Evolutionary conservation across 2,797 vertebrate genomes (phyloP).

Genomic region (Trachurus trachurus): DNA sequence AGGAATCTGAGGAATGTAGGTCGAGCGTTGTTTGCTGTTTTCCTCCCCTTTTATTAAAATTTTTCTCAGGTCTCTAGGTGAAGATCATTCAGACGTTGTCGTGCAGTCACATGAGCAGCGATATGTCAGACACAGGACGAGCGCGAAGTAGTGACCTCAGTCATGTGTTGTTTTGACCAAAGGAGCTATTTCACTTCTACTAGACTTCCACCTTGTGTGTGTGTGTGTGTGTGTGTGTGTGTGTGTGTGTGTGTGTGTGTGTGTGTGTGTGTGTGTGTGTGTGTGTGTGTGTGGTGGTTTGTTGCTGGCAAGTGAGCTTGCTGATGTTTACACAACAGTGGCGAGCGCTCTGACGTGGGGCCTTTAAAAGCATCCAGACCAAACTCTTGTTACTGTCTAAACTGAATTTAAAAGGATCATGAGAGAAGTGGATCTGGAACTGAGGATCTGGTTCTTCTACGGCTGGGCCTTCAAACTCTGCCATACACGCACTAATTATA

Average conservation of each 20-base stretch:
- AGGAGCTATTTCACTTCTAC: slow-evolving; percentile 17
- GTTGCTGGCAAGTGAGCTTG: neutral
- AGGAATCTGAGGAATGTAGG: slow-evolving; percentile 77
- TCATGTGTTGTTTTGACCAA: slow-evolving; percentile 21
- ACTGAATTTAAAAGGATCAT: slow-evolving; percentile 18
- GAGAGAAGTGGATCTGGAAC: slow-evolving; percentile 29
- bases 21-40: slow-evolving; percentile 9
- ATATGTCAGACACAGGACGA: neutral
- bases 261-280: too few species aligned
- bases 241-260: too few species aligned
- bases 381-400: neutral
- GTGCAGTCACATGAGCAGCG: slow-evolving; percentile 27
- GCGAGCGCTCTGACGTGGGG: neutral
- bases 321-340: slow-evolving; percentile 54
- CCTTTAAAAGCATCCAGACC: slow-evolving; percentile 5
- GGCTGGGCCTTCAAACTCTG: too few species aligned
- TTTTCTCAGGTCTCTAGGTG: slow-evolving; percentile 8
- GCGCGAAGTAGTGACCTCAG: slow-evolving; percentile 6
- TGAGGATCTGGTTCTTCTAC: neutral
- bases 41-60: neutral
- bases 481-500: too few species aligned
- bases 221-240: too few species aligned
- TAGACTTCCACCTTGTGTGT: neutral
- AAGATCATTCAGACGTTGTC: neutral
- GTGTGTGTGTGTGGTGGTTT: neutral